phyloP scores from a whole-genome alignment of 2,888 invertebrate species.

The Stenotaenia linearis region DNA sequence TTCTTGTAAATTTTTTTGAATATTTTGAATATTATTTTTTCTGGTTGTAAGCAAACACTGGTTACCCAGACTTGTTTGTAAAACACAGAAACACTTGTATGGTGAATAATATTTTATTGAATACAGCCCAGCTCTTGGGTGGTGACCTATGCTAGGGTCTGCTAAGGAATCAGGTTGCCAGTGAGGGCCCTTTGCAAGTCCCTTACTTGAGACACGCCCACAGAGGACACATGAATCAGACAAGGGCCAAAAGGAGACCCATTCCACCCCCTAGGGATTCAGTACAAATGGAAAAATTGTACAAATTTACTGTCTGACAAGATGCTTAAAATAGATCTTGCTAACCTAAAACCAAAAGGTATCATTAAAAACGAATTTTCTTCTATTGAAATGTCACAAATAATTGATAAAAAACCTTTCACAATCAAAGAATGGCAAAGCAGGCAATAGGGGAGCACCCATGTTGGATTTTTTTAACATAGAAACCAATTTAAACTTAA shows the following conservation, averaged over 20 bases:
- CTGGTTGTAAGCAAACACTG: background rate
- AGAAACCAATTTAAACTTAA: too few species aligned
- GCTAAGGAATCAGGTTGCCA: background rate
- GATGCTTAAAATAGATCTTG: background rate
- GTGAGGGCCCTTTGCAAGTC: background rate
- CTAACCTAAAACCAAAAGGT: background rate
- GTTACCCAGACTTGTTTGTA: background rate
- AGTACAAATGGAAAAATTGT: constrained; percentile 1
- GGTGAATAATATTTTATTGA: constrained; percentile 13
- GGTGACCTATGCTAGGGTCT: background rate
- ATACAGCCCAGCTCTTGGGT: background rate
- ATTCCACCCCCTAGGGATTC: background rate
- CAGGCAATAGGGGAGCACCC: too few species aligned
- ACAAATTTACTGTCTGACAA: background rate
- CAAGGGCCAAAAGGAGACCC: background rate
- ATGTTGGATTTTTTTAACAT: too few species aligned
- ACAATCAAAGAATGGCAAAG: background rate
- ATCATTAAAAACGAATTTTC: background rate
- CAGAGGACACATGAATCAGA: constrained; percentile 19
- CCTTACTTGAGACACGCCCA: constrained; percentile 6
- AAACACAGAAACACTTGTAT: background rate
- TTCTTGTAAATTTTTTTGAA: too few species aligned
- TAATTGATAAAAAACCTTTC: background rate
- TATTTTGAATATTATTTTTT: background rate
- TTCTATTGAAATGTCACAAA: background rate